Percentiles rank a stretch among this genome's conserved stretches.
phyloP scores from a whole-genome alignment of 2,888 invertebrate genomes.

The Dolichopus griseipennis region DNA sequence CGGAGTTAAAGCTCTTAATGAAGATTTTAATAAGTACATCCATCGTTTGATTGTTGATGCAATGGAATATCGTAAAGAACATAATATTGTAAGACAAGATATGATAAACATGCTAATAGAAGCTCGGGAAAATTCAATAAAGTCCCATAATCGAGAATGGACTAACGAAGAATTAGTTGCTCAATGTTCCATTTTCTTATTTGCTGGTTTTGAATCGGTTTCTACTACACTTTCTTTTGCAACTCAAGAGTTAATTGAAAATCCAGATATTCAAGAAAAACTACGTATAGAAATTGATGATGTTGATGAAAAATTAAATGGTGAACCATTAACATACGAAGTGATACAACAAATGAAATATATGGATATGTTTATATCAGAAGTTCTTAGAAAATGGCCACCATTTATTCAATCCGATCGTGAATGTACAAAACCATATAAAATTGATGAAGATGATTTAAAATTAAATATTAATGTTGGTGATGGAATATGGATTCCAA shows the following conservation, averaged over 20 bases:
- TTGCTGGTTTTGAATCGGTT: conserved; percentile 50
- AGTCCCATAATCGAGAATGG: conserved; percentile 30
- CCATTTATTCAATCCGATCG: conserved; percentile 45
- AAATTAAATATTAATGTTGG: conserved; percentile 33
- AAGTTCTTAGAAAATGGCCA: conserved; percentile 48
- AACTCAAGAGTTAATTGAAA: conserved; percentile 50
- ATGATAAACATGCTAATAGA: conserved; percentile 51
- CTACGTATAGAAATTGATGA: conserved; percentile 49
- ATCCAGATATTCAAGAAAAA: conserved; percentile 50
- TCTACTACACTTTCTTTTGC: conserved; percentile 45
- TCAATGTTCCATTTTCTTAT: conserved; percentile 50
- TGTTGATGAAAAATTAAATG: conserved; percentile 38
- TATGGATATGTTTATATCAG: conserved; percentile 49
- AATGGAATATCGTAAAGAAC: conserved; percentile 42
- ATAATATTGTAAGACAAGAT: conserved; percentile 47
- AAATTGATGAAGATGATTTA: conserved; percentile 28
- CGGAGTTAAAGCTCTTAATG: conserved; percentile 33
- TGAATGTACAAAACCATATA: conserved; percentile 48
- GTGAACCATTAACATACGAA: conserved; percentile 48
- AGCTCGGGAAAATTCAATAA: conserved; percentile 32
- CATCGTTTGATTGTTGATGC: conserved; percentile 38
- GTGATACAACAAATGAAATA: conserved; percentile 51
- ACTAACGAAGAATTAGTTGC: conserved; percentile 49
- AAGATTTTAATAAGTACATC: conserved; percentile 38
- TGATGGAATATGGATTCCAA: conserved; percentile 33